These are phyloP conservation scores for Anaspis maculata DNA, from an alignment of 2,888 invertebrate species.

Conservation along the genomic window DNA sequence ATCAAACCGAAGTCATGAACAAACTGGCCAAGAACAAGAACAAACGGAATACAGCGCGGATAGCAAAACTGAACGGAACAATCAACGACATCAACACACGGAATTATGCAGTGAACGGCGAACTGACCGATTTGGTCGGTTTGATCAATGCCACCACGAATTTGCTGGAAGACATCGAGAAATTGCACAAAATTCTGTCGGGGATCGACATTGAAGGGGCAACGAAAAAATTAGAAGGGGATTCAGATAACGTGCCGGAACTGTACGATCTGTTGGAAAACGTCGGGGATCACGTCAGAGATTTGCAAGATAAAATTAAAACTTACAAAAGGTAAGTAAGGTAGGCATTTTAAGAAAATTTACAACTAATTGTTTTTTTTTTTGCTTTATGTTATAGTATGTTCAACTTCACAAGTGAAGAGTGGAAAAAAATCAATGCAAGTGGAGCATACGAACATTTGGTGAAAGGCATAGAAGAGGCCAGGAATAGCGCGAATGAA, in stretches of 20 bases:
- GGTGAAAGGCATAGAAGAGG: conserved; percentile 59
- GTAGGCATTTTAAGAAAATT: conserved; percentile 3
- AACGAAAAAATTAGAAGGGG: conserved; percentile 36
- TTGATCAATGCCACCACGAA: conserved; percentile 20
- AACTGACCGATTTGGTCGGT: conserved; percentile 16
- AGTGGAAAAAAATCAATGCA: conserved; percentile 54
- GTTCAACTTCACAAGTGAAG: conserved; percentile 42
- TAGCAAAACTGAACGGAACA: conserved; percentile 18
- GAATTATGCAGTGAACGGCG: conserved; percentile 15
- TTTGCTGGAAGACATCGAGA: conserved; percentile 20
- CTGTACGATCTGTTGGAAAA: conserved; percentile 39
- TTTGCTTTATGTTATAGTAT: conserved; percentile 20
- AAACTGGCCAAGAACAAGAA: conserved; percentile 22
- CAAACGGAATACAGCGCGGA: conserved; percentile 17
- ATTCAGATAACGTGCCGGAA: conserved; percentile 21
- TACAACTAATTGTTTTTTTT: conserved; percentile 4
- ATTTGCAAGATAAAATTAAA: conserved; percentile 44
- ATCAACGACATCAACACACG: conserved; percentile 22
- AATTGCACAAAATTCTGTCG: conserved; percentile 18
- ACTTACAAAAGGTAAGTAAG: conserved; percentile 30
- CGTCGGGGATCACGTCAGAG: conserved; percentile 46
- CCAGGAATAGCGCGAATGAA: conserved; percentile 53
- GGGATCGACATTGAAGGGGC: conserved; percentile 31
- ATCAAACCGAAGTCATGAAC: conserved; percentile 17
- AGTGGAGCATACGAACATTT: conserved; percentile 65